Conservation (phyloP, 2,797 vertebrate genomes). For the Falco concolor region DNA sequence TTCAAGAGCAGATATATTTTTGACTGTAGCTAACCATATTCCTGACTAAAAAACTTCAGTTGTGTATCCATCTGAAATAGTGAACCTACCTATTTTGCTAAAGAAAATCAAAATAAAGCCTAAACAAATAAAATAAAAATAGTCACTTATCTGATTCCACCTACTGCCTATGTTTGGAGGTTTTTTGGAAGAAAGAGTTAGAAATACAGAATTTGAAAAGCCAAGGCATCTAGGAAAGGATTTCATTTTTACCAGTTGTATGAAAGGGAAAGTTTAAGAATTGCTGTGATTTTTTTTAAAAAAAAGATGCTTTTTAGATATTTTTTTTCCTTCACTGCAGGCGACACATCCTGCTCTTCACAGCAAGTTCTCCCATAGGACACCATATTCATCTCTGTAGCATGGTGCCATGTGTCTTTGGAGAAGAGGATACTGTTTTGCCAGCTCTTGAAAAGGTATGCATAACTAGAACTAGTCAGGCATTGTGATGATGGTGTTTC, state of each 20-base stretch:
- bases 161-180: background rate
- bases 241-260: background rate
- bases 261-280: background rate
- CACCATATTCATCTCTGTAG: constrained; percentile 84
- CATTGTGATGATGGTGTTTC: background rate
- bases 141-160: background rate
- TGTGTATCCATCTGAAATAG: background rate
- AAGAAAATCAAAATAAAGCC: background rate
- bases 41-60: background rate
- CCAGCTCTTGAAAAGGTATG: constrained; percentile 81
- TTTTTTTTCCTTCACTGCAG: constrained; percentile 58
- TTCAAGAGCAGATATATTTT: background rate
- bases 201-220: background rate
- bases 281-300: background rate
- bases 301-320: background rate
- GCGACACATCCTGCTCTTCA: constrained; percentile 82
- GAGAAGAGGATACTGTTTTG: constrained; percentile 85
- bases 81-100: background rate
- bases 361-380: constrained; percentile 71
- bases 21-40: background rate
- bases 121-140: background rate
- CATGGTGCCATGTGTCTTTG: constrained; percentile 81
- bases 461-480: background rate
- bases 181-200: background rate
- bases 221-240: background rate